Conservation (phyloP, 1,140 invertebrate species). For the Dufourea novaeangliae region DNA sequence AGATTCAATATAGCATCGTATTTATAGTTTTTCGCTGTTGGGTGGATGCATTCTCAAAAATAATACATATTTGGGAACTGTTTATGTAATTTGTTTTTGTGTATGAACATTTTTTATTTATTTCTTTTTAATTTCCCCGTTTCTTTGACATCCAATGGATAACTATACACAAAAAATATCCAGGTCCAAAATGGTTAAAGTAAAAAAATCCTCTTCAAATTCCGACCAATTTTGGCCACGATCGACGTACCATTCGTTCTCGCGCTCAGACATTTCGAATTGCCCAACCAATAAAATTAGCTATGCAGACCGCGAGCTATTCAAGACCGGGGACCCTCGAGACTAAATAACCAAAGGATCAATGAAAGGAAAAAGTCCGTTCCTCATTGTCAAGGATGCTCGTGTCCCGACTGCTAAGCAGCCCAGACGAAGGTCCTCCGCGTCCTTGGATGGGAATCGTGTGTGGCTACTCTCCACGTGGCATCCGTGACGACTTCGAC, state of each 20-base stretch:
- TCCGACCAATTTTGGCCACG: neutral
- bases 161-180: too few species aligned
- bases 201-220: too few species aligned
- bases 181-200: too few species aligned
- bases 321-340: neutral
- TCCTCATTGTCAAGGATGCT: slow-evolving; percentile 40
- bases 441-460: slow-evolving; percentile 55
- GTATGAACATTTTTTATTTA: too few species aligned
- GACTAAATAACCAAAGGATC: neutral
- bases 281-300: neutral
- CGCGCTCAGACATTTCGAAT: neutral
- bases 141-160: too few species aligned
- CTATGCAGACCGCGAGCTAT: neutral
- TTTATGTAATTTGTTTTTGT: too few species aligned
- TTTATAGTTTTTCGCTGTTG: too few species aligned
- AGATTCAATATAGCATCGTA: too few species aligned
- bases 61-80: too few species aligned
- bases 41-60: too few species aligned
- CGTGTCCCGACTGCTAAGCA: neutral
- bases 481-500: neutral
- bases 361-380: neutral
- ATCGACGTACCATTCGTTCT: neutral
- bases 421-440: slow-evolving; percentile 13
- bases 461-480: slow-evolving; percentile 24
- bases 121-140: too few species aligned